These are phyloP conservation scores for Thymelicus sylvestris DNA, from an alignment of 2,888 invertebrate species.

Conservation along the genomic window DNA sequence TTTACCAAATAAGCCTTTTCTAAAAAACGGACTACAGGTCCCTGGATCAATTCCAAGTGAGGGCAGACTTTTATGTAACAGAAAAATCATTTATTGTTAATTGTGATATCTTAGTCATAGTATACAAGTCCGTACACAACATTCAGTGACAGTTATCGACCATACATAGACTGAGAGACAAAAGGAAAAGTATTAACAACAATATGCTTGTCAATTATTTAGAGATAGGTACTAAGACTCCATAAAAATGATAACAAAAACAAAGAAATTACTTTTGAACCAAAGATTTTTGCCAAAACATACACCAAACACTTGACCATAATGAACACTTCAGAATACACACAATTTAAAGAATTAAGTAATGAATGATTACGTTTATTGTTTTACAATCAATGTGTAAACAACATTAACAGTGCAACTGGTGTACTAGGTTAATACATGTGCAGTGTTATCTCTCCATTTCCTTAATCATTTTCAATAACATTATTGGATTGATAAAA, in stretches of 20 bases:
- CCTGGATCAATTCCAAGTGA: too few species aligned
- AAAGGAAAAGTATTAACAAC: too few species aligned
- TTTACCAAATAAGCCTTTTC: too few species aligned
- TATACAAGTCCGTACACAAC: too few species aligned
- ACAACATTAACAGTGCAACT: conserved; percentile 7
- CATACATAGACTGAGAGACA: too few species aligned
- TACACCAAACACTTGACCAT: conserved; percentile 30
- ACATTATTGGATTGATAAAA: conserved; percentile 44
- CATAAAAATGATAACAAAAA: not conserved
- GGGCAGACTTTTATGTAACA: too few species aligned
- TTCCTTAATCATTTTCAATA: conserved; percentile 22
- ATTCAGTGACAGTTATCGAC: too few species aligned
- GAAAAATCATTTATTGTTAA: too few species aligned
- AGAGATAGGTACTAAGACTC: too few species aligned
- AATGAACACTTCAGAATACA: conserved; percentile 4
- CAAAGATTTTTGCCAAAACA: conserved; percentile 20
- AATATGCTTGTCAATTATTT: too few species aligned
- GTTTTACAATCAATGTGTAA: conserved; percentile 1
- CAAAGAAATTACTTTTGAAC: conserved; percentile 19
- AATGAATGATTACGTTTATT: not conserved
- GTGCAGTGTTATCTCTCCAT: conserved; percentile 8
- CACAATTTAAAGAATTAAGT: not conserved
- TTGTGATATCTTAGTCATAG: too few species aligned
- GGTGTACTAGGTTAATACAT: conserved; percentile 10
- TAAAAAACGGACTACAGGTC: too few species aligned